Evolutionary conservation across 2,113 vertebrate species (phyloP).

Genomic region (Dasypus novemcinctus): DNA sequence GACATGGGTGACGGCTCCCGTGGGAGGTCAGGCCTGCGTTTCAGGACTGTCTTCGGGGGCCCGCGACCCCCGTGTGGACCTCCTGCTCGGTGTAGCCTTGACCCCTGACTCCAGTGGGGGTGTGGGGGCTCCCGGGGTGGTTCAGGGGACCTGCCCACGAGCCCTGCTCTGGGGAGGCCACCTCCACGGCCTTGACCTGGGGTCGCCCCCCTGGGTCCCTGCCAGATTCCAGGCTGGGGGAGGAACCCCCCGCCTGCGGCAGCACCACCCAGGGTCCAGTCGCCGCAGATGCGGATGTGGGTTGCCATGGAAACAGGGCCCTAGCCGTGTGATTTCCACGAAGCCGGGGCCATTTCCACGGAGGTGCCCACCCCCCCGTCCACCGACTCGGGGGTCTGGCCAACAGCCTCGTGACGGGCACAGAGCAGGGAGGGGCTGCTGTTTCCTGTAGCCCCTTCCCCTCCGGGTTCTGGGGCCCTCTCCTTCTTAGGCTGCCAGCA

Average conservation of each 20-base stretch:
- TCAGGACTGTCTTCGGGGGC: not conserved
- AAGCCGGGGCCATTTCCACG: not conserved
- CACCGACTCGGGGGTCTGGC: not conserved
- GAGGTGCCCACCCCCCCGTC: not conserved
- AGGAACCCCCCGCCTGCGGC: not conserved
- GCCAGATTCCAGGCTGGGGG: not conserved
- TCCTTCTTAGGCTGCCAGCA: not conserved
- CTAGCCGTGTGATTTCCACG: not conserved
- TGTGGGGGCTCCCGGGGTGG: not conserved
- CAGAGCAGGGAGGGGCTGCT: too few species aligned
- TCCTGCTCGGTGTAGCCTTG: not conserved
- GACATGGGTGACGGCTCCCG: not conserved
- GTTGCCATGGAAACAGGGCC: not conserved
- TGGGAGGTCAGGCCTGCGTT: not conserved
- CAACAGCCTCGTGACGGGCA: too few species aligned
- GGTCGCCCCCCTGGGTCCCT: not conserved
- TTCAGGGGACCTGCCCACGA: not conserved
- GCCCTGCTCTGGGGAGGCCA: too few species aligned
- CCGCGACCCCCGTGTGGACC: not conserved
- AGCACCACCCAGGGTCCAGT: not conserved
- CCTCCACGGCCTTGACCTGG: too few species aligned
- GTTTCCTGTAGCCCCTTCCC: not conserved
- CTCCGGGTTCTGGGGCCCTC: not conserved
- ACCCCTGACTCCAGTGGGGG: too few species aligned
- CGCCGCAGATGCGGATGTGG: accelerated